These are phyloP conservation scores for Taxidea taxus DNA, from an alignment of 2,113 vertebrate genomes.

Conservation along the genomic window DNA sequence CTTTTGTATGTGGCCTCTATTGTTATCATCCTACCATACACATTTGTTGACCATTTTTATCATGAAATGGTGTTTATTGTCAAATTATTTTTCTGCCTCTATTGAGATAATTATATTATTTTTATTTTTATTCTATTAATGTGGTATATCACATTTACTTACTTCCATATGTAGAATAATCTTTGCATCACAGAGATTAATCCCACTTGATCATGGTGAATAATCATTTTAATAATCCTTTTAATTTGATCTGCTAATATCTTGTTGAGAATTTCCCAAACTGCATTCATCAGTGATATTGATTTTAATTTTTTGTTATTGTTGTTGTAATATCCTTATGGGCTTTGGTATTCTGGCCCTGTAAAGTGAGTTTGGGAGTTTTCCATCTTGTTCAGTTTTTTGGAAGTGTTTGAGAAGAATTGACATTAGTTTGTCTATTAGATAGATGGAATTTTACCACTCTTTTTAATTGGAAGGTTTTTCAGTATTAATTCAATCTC, in stretches of 20 bases:
- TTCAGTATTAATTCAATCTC: background rate
- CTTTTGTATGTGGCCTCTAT: background rate
- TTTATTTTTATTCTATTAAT: too few relatives aligned
- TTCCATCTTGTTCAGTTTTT: background rate
- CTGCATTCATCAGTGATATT: background rate
- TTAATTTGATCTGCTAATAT: background rate
- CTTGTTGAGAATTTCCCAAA: background rate
- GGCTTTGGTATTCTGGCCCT: background rate
- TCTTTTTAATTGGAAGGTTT: background rate
- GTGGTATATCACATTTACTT: too few relatives aligned
- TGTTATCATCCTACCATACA: too few relatives aligned
- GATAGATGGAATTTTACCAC: background rate
- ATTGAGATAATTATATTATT: too few relatives aligned
- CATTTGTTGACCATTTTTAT: too few relatives aligned
- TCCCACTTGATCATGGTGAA: background rate
- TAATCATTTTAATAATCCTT: background rate
- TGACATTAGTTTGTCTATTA: background rate
- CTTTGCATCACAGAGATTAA: too few relatives aligned
- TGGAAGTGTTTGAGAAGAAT: background rate
- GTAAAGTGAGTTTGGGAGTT: background rate
- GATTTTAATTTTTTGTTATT: background rate
- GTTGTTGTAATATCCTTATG: too few relatives aligned
- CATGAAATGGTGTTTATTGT: too few relatives aligned
- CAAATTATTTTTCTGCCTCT: too few relatives aligned
- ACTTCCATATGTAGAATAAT: too few relatives aligned